phyloP scores from a whole-genome alignment of 2,888 invertebrate species.

The Euspilapteryx auroguttella region DNA sequence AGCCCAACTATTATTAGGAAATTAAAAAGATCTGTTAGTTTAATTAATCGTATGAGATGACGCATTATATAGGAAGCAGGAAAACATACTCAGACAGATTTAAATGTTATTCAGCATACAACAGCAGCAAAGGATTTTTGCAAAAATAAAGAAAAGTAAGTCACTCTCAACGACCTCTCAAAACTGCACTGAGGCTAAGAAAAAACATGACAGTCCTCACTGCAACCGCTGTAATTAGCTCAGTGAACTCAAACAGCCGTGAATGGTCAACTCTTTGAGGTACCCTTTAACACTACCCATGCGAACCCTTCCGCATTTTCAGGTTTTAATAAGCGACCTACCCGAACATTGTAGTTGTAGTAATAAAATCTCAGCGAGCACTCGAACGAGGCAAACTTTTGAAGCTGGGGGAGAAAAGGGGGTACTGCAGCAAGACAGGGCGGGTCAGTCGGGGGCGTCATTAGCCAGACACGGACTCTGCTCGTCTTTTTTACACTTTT shows the following conservation, averaged over 20 bases:
- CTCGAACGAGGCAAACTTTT: conserved; percentile 61
- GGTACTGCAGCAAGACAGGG: conserved; percentile 16
- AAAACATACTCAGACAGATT: too few relatives aligned
- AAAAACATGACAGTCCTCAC: too few relatives aligned
- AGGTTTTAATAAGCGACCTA: conserved; percentile 24
- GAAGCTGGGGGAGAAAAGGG: conserved; percentile 55
- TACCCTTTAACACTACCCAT: conserved; percentile 3
- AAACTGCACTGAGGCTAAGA: too few relatives aligned
- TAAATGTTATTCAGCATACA: too few relatives aligned
- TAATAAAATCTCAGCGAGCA: conserved; percentile 58
- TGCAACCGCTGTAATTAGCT: conserved; percentile 36
- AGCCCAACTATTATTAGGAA: too few relatives aligned
- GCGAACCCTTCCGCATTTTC: conserved; percentile 6
- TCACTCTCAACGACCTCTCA: too few relatives aligned
- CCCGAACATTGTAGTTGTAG: conserved; percentile 47
- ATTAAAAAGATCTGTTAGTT: too few relatives aligned
- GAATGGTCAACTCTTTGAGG: conserved; percentile 36
- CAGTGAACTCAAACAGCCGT: conserved; percentile 43
- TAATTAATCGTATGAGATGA: too few relatives aligned
- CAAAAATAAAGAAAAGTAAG: too few relatives aligned
- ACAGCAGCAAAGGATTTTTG: too few relatives aligned
- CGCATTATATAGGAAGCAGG: too few relatives aligned
- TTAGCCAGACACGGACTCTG: conserved; percentile 27
- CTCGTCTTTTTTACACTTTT: conserved; percentile 2
- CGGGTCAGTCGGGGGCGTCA: conserved; percentile 35